Percentiles rank a stretch among this genome's conserved stretches.
Evolutionary conservation across 1,140 invertebrate genomes (phyloP).

Genomic region (Drosophila busckii): DNA sequence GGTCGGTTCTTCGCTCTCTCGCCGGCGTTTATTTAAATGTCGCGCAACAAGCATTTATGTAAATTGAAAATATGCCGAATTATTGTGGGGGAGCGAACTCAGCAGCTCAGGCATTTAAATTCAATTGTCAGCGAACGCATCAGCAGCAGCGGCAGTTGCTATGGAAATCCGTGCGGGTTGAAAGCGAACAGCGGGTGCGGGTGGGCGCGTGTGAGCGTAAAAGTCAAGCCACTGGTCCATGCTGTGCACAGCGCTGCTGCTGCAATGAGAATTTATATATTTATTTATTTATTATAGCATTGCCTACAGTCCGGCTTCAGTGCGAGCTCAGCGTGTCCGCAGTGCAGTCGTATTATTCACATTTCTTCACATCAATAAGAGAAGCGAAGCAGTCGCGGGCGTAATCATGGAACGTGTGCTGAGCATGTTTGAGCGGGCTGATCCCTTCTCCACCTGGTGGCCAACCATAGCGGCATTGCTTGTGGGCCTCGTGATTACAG

Average conservation of each 20-base stretch:
- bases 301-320: constrained; percentile 51
- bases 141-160: constrained; percentile 21
- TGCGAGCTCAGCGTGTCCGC: constrained; percentile 15
- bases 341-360: constrained; percentile 1
- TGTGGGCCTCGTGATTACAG: constrained; percentile 68
- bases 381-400: constrained; percentile 8
- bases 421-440: constrained; percentile 70
- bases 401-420: constrained; percentile 54
- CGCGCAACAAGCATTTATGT: constrained; percentile 73
- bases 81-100: constrained; percentile 14
- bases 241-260: not conserved
- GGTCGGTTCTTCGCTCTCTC: not conserved
- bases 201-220: not conserved
- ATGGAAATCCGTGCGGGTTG: constrained; percentile 32
- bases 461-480: constrained; percentile 68
- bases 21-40: constrained; percentile 53
- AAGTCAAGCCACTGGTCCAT: not conserved
- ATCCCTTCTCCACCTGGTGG: constrained; percentile 78
- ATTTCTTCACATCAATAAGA: constrained; percentile 45
- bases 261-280: constrained; percentile 62
- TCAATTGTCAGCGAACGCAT: constrained; percentile 63
- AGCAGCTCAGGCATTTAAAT: constrained; percentile 67
- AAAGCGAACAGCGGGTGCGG: not conserved
- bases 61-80: constrained; percentile 73
- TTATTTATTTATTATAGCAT: constrained; percentile 51